Conservation (phyloP, 2,797 vertebrate genomes). For the Sylvilagus floridanus region DNA sequence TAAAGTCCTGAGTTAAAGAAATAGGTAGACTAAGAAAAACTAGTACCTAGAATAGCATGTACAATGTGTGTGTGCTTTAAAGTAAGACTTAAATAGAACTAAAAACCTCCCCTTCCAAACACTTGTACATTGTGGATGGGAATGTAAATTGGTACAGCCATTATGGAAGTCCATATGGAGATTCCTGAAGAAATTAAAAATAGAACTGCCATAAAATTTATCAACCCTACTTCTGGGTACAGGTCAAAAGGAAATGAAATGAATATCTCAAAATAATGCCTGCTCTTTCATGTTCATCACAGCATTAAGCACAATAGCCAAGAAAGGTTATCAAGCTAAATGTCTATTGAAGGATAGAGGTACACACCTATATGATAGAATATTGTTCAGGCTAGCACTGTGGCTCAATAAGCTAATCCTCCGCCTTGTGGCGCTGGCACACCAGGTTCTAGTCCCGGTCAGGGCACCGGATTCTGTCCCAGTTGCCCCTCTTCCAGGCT, state of each 20-base stretch:
- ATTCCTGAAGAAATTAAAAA: neutral
- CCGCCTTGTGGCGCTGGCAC: too few relatives aligned
- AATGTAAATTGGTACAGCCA: neutral
- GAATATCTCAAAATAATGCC: neutral
- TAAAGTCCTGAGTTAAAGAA: neutral
- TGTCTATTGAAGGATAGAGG: neutral
- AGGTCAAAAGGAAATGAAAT: neutral
- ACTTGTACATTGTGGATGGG: neutral
- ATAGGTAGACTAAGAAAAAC: neutral
- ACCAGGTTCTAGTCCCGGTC: too few relatives aligned
- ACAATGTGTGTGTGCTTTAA: neutral
- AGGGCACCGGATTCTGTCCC: too few relatives aligned
- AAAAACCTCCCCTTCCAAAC: neutral
- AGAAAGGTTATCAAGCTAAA: neutral
- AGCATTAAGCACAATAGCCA: neutral
- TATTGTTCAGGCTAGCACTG: neutral
- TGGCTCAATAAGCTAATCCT: too few relatives aligned
- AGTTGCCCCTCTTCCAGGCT: too few relatives aligned
- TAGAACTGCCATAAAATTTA: neutral
- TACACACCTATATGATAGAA: neutral
- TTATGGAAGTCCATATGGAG: neutral
- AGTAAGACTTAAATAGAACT: neutral
- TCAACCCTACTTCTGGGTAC: neutral
- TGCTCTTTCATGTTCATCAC: neutral
- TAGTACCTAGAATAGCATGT: neutral